Percentiles rank a stretch among this genome's conserved stretches.
Evolutionary conservation across 2,888 invertebrate species (phyloP).

Genomic region (Nesidiocoris tenuis): DNA sequence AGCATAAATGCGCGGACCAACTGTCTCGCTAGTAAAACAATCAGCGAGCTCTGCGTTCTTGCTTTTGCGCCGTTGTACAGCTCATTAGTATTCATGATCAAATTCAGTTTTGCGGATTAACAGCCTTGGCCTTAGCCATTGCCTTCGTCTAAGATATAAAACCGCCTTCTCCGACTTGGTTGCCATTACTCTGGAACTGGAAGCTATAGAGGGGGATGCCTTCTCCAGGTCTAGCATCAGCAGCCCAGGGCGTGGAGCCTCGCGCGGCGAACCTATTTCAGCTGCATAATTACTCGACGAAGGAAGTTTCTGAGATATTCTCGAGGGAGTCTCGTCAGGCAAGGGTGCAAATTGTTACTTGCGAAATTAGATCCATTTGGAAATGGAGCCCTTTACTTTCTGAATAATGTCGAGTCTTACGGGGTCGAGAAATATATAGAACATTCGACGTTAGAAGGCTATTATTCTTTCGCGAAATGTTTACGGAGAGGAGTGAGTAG

Average conservation of each 20-base stretch:
- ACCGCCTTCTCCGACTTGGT: neutral
- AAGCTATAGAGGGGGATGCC: neutral
- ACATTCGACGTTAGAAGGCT: neutral
- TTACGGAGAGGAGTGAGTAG: too few species aligned
- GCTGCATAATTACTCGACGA: conserved; percentile 7
- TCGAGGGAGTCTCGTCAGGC: neutral
- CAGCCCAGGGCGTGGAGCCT: neutral
- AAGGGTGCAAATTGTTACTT: neutral
- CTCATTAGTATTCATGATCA: neutral
- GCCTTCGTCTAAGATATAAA: neutral
- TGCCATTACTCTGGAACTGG: neutral
- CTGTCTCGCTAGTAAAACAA: too few species aligned
- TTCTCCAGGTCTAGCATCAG: neutral
- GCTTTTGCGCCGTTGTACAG: neutral
- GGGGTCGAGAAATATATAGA: neutral
- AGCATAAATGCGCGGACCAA: too few species aligned
- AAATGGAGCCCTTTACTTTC: conserved; percentile 4
- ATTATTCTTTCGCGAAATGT: too few species aligned
- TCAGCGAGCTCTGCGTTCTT: neutral
- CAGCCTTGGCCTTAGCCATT: neutral
- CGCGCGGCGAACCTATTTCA: conserved; percentile 3
- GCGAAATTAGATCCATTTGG: conserved; percentile 21
- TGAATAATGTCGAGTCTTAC: neutral
- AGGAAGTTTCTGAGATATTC: conserved; percentile 7
- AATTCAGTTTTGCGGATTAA: conserved; percentile 2